phyloP scores from a whole-genome alignment of 2,888 invertebrate species.

The Clistopyga incitator region DNA sequence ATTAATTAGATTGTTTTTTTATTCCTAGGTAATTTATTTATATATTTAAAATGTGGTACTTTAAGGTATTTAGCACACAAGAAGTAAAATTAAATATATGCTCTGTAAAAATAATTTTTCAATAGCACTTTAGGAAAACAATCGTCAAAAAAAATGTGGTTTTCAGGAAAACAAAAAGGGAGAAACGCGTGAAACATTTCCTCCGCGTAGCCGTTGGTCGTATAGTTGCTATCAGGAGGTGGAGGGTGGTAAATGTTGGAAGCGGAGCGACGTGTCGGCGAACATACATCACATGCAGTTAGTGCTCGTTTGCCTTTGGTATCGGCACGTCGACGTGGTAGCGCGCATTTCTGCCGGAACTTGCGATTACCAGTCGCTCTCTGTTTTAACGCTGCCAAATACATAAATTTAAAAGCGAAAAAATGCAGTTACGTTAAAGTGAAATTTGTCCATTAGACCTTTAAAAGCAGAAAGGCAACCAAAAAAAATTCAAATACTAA shows the following conservation, averaged over 20 bases:
- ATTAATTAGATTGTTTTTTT: too few species aligned
- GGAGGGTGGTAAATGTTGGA: conserved; percentile 16
- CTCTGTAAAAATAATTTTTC: too few species aligned
- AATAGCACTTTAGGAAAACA: too few species aligned
- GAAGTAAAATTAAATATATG: too few species aligned
- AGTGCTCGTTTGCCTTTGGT: conserved; percentile 57
- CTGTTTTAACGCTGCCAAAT: neutral
- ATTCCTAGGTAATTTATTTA: too few species aligned
- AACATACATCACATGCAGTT: conserved; percentile 7
- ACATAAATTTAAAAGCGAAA: neutral
- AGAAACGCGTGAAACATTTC: neutral
- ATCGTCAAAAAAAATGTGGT: too few species aligned
- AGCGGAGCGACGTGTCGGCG: conserved; percentile 10
- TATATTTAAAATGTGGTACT: too few species aligned
- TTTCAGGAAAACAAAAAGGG: neutral
- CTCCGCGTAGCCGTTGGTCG: neutral
- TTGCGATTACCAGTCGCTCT: neutral
- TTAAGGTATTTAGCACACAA: too few species aligned
- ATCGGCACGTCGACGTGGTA: conserved; percentile 49
- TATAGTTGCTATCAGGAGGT: conserved; percentile 24
- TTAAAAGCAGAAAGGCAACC: neutral
- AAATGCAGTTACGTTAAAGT: neutral
- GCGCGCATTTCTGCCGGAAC: neutral
- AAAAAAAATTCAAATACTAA: neutral
- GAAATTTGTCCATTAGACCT: neutral